phyloP scores from a whole-genome alignment of 2,888 invertebrate species.

The Melolontha melolontha region DNA sequence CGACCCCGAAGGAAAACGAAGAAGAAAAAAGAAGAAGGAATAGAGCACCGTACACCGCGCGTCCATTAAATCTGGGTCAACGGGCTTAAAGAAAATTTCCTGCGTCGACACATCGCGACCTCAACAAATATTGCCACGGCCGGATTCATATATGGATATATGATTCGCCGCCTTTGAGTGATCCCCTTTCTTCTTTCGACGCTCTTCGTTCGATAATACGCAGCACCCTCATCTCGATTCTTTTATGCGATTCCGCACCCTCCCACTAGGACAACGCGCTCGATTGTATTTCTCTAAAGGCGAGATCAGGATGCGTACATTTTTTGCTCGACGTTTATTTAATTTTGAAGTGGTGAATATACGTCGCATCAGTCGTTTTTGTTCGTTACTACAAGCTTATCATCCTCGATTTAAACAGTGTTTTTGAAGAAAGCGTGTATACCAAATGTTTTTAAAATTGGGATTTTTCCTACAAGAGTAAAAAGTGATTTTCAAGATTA shows the following conservation, averaged over 20 bases:
- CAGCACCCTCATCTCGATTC: not conserved
- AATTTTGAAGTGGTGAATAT: slow-evolving; percentile 18
- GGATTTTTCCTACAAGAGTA: no score
- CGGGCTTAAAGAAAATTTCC: slow-evolving; percentile 29
- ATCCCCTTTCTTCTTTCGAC: slow-evolving; percentile 1
- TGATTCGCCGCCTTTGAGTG: not conserved
- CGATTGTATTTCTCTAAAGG: slow-evolving; percentile 1
- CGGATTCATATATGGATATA: not conserved
- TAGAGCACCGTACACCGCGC: slow-evolving; percentile 3
- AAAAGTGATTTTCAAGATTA: no score
- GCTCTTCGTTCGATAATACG: not conserved
- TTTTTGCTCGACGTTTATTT: slow-evolving; percentile 11
- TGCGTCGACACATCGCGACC: slow-evolving; percentile 19
- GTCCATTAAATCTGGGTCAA: slow-evolving; percentile 29
- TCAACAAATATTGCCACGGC: slow-evolving; percentile 18
- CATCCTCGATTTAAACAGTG: no score
- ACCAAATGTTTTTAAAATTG: no score
- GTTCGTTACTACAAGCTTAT: no score
- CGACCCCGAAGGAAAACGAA: slow-evolving; percentile 3
- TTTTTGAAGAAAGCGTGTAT: no score
- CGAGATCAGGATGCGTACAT: slow-evolving; percentile 4
- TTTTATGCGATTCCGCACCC: slow-evolving; percentile 1
- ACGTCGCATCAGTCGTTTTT: not conserved
- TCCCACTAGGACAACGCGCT: no score
- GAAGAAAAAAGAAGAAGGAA: no score